Conservation (phyloP, 2,888 invertebrate genomes). For the Aphidius colemani region DNA sequence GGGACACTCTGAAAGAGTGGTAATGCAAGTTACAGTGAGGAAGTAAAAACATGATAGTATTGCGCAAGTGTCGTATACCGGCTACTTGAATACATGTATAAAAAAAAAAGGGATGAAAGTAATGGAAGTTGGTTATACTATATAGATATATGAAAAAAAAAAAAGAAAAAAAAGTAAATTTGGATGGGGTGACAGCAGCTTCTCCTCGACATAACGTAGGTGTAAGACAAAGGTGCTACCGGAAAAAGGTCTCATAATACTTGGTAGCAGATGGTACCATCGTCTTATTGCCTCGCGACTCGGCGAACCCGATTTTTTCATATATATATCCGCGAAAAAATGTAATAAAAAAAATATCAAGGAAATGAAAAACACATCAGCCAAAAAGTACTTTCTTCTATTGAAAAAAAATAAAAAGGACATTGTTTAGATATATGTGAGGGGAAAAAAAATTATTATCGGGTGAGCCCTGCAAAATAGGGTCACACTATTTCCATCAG, state of each 20-base stretch:
- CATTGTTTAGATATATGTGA: background rate
- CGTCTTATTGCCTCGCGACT: constrained; percentile 48
- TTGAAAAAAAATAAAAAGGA: background rate
- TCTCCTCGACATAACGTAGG: constrained; percentile 19
- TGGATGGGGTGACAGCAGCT: background rate
- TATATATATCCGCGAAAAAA: constrained; percentile 27
- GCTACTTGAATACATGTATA: constrained; percentile 25
- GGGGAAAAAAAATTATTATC: constrained; percentile 10
- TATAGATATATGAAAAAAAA: too few species aligned
- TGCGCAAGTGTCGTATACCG: constrained; percentile 26
- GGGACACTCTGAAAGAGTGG: constrained; percentile 35
- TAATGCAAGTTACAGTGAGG: constrained; percentile 37
- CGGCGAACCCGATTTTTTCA: constrained; percentile 41
- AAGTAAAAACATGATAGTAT: constrained; percentile 21
- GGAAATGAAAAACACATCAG: background rate
- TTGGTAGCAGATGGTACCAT: constrained; percentile 52
- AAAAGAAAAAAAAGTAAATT: background rate
- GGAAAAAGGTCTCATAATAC: constrained; percentile 50
- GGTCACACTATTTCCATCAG: constrained; percentile 23
- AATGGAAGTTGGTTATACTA: constrained; percentile 8
- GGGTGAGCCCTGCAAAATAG: constrained; percentile 33
- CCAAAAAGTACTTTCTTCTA: background rate
- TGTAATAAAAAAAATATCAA: constrained; percentile 10
- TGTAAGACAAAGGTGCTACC: constrained; percentile 30
- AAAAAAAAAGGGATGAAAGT: constrained; percentile 12